phyloP scores from a whole-genome alignment of 2,888 invertebrate species.

The Drosophila vallismaia region DNA sequence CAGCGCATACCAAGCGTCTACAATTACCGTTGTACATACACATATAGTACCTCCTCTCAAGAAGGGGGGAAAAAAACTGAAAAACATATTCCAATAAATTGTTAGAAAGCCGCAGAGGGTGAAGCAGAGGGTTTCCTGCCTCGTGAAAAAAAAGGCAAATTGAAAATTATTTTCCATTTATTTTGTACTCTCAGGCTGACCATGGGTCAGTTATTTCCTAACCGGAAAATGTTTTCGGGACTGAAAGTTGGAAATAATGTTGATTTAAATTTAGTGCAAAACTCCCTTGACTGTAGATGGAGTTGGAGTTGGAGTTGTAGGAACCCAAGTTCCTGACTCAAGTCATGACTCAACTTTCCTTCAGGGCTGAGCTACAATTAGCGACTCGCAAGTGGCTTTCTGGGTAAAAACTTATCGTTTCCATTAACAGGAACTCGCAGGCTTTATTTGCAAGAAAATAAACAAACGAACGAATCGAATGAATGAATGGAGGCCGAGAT shows the following conservation, averaged over 20 bases:
- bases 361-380: conserved; percentile 33
- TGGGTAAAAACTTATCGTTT: conserved; percentile 27
- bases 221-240: conserved; percentile 10
- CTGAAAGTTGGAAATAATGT: conserved; percentile 19
- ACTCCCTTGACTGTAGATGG: background rate
- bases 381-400: conserved; percentile 1
- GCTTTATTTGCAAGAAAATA: conserved; percentile 53
- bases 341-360: conserved; percentile 19
- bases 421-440: conserved; percentile 48
- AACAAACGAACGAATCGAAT: conserved; percentile 61
- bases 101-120: background rate
- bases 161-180: conserved; percentile 42
- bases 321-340: no score
- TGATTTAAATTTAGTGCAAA: conserved; percentile 25
- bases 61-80: conserved; percentile 7
- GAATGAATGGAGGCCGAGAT: conserved; percentile 53
- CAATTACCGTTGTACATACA: conserved; percentile 60
- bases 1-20: conserved; percentile 67
- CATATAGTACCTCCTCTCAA: background rate
- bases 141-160: conserved; percentile 19
- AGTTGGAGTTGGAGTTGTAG: no score
- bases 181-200: conserved; percentile 12
- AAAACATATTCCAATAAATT: conserved; percentile 40
- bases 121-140: background rate
- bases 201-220: conserved; percentile 20